Conservation (phyloP, 2,113 vertebrate genomes). For the Geococcyx californianus region DNA sequence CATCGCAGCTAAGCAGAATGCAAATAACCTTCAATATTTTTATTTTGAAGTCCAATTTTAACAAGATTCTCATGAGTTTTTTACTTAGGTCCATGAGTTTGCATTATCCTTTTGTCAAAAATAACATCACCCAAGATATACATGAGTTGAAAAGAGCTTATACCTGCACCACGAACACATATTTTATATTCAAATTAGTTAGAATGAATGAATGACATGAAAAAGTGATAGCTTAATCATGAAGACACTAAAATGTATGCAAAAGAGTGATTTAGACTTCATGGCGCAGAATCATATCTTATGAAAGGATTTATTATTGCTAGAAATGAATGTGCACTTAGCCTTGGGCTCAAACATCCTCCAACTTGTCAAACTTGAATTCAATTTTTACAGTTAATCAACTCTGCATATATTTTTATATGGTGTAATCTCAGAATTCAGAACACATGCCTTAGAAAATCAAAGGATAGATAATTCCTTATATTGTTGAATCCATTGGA, state of each 20-base stretch:
- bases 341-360: neutral
- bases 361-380: neutral
- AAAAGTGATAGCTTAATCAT: neutral
- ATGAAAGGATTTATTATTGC: neutral
- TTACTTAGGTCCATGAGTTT: neutral
- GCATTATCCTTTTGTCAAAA: neutral
- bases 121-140: neutral
- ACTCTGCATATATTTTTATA: neutral
- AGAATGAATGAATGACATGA: neutral
- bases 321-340: neutral
- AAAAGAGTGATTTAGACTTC: neutral
- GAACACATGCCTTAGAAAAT: neutral
- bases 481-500: neutral
- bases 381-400: neutral
- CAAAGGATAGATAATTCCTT: neutral
- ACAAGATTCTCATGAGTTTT: neutral
- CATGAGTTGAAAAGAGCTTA: neutral
- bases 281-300: neutral
- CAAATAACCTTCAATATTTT: neutral
- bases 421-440: neutral
- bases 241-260: neutral
- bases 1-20: neutral
- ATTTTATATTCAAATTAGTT: neutral
- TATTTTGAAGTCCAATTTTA: neutral
- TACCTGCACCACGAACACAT: rapidly evolving